Percentiles rank a stretch among this genome's conserved stretches.
Conservation (phyloP, 2,888 invertebrate species). For the Neoascia interrupta region DNA sequence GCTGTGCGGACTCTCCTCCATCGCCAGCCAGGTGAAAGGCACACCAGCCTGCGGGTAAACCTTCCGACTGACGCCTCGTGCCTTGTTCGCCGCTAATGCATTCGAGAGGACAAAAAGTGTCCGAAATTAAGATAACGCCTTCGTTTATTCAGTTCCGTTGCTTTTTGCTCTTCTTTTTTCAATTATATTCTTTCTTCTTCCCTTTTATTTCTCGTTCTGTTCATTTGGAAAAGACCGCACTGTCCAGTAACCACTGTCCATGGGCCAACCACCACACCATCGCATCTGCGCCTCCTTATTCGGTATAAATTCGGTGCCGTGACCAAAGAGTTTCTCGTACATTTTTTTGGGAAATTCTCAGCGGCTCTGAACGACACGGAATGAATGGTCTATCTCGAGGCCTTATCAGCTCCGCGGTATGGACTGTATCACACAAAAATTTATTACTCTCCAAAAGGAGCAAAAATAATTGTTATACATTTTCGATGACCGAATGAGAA, state of each 20-base stretch:
- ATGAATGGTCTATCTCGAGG: conserved; percentile 51
- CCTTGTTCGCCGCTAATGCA: conserved; percentile 72
- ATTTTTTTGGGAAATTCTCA: not conserved
- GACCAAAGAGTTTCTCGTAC: too few species aligned
- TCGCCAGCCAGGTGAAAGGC: conserved; percentile 61
- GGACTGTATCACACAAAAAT: conserved; percentile 64
- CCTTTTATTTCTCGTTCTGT: not conserved
- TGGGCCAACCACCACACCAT: not conserved
- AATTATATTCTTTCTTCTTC: not conserved
- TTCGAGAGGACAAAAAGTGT: conserved; percentile 72
- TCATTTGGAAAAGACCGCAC: too few species aligned
- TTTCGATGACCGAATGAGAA: not conserved
- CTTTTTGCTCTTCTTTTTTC: conserved; percentile 23
- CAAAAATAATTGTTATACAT: conserved; percentile 64
- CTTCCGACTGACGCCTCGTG: conserved; percentile 71
- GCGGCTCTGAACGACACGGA: conserved; percentile 7
- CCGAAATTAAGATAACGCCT: conserved; percentile 71
- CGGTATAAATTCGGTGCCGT: too few species aligned
- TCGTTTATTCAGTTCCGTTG: conserved; percentile 69
- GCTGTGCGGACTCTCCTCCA: too few species aligned
- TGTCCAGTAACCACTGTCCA: not conserved
- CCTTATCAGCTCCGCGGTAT: conserved; percentile 66
- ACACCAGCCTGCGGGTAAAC: conserved; percentile 24
- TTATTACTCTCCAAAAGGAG: conserved; percentile 64
- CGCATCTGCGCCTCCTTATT: conserved; percentile 31